Base-by-base conservation (phyloP, 2,888 invertebrate genomes). In the Serripes groenlandicus region DNA sequence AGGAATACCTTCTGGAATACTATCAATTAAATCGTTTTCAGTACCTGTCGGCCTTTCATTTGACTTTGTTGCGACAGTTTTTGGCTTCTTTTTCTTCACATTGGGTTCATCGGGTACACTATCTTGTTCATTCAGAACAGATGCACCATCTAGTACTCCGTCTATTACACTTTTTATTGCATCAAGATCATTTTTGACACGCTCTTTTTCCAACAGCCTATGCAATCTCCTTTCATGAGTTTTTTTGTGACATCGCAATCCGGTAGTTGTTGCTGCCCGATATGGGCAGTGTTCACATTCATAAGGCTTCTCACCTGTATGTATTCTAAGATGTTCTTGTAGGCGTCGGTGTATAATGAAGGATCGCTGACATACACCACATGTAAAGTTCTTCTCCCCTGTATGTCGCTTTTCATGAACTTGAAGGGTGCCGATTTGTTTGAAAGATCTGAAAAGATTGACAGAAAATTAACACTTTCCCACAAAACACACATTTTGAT, bases 241-340 rank as follows among this genome's bases (percentile, higher is more conserved):
- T 35, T 78, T 83, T 35, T 71, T 73, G 54, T 83, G 78, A 69
- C 71, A 71, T 37, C 60, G 34, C n/a, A 78, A 35, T 28, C 76
- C 78, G 21, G 78, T 78, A 1, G 72, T 37, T 54, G 71, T 78
- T 23, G 75, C 75, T n/a, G 72, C 69, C 21, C 60, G 54, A 58
- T 64, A 74, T 15, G 77, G 74, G 56, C 83, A 85, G 2, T 72
- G 28, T 1, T 80, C 72, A 75, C 79, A 85, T n/a, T 77, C 30
- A 64, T 77, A 85, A 0, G 85, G 84, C 78, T 80, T 87, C 37
- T 87, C 87, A 0, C 85, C 82, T 11, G 84, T 83, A 56, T 87
- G 84, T 1, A 66, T 21, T 5, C 82, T 37, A 28, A 78, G 64
- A 32, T 87, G 85, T 68, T 82, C 82, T 5, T 56, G 78, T 5